phyloP scores from a whole-genome alignment of 1,140 invertebrate genomes.

The Aphaenogaster floridana region DNA sequence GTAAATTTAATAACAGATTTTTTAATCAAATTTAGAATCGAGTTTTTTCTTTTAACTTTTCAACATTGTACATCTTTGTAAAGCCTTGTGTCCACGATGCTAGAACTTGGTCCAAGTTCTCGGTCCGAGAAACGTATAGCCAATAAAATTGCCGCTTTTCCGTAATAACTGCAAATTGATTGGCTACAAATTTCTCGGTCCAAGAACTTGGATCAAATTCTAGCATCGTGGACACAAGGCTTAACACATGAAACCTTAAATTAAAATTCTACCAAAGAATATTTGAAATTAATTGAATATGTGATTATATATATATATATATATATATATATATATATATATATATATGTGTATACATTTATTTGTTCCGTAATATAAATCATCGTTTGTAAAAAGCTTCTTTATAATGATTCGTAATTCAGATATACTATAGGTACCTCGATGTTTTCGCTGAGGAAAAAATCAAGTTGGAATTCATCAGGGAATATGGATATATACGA shows the following conservation, averaged over 20 bases:
- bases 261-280: not conserved
- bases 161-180: too few species aligned
- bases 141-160: too few species aligned
- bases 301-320: too few species aligned
- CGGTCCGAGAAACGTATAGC: too few species aligned
- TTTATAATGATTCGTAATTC: not conserved
- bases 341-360: not conserved
- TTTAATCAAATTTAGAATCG: not conserved
- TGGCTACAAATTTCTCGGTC: too few species aligned
- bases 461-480: not conserved
- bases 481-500: not conserved
- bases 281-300: not conserved
- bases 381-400: not conserved
- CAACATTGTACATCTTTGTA: not conserved
- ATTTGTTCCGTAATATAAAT: not conserved
- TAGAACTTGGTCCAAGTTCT: too few species aligned
- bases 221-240: too few species aligned
- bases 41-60: not conserved
- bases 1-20: constrained; percentile 4
- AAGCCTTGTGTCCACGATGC: too few species aligned
- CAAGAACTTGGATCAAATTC: too few species aligned
- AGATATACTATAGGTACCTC: not conserved
- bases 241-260: not conserved
- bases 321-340: too few species aligned
- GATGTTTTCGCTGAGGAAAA: not conserved